A percentile compares a stretch with the other conserved stretches of the same genome.
These are phyloP conservation scores for Catalaphyllia jardinei DNA, from an alignment of 64 coral and sea anemone species.

Conservation along the genomic window DNA sequence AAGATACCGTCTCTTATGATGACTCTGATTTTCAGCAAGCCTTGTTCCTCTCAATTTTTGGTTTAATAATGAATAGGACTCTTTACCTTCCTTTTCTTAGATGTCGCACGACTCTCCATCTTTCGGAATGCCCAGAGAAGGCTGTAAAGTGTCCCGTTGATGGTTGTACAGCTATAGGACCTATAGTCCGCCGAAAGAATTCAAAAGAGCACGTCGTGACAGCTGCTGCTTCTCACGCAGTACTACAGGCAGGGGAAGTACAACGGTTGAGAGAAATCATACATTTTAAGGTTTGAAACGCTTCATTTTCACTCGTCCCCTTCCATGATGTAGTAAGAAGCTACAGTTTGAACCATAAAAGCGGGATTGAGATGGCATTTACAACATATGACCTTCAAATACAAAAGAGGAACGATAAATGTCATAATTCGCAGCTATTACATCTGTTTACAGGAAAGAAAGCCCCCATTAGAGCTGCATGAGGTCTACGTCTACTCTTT, in stretches of 20 bases:
- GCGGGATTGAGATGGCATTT: too few relatives aligned
- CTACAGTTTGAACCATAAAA: too few relatives aligned
- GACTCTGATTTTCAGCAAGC: too few relatives aligned
- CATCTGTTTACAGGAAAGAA: too few relatives aligned
- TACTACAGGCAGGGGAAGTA: not conserved
- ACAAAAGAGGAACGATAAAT: too few relatives aligned
- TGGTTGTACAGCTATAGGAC: not conserved
- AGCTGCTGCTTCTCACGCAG: not conserved
- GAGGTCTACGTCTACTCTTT: too few relatives aligned
- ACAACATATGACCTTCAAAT: too few relatives aligned
- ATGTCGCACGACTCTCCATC: not conserved
- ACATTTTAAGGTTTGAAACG: not conserved
- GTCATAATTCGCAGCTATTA: too few relatives aligned
- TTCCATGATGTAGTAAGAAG: too few relatives aligned
- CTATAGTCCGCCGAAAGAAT: not conserved
- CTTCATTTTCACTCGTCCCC: too few relatives aligned
- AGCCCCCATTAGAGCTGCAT: too few relatives aligned
- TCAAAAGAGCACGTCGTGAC: not conserved
- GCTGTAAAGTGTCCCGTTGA: not conserved
- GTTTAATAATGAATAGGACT: not conserved
- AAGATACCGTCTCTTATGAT: too few relatives aligned
- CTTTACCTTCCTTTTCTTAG: not conserved
- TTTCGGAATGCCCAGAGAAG: not conserved
- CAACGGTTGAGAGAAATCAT: not conserved
- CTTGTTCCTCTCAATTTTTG: not conserved